phyloP scores from a whole-genome alignment of 2,797 vertebrate genomes.

The Orientallactaga sibirica region DNA sequence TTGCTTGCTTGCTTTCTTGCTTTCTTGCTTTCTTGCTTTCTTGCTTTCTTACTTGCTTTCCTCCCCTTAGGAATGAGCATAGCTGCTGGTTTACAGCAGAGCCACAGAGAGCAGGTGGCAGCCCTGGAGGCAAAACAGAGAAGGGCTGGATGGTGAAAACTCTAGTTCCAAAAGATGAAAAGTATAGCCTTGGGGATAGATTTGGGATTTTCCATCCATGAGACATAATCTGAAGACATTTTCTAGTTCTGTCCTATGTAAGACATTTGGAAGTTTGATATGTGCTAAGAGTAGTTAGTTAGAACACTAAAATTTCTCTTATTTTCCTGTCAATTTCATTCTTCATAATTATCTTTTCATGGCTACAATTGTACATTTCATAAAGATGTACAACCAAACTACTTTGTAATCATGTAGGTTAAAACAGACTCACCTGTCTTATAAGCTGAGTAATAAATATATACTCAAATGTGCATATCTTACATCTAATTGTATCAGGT shows the following conservation, averaged over 20 bases:
- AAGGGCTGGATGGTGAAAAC: background rate
- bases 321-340: slow-evolving; percentile 18
- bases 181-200: background rate
- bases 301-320: background rate
- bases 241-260: slow-evolving; percentile 1
- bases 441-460: background rate
- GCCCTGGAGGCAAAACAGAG: background rate
- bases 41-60: too few species aligned
- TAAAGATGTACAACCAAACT: slow-evolving; percentile 4
- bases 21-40: too few species aligned
- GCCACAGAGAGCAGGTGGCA: background rate
- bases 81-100: background rate
- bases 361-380: slow-evolving; percentile 15
- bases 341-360: slow-evolving; percentile 19
- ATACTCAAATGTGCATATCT: background rate
- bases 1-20: too few species aligned
- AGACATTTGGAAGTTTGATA: slow-evolving; percentile 6
- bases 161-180: background rate
- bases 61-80: background rate
- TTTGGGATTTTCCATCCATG: background rate
- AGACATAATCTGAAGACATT: background rate
- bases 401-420: background rate
- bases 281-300: background rate
- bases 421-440: background rate
- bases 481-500: background rate